Evolutionary conservation across 2,888 invertebrate species (phyloP), one percentile per base, ranked within the genome.

Genomic region (Taenaris catops): DNA sequence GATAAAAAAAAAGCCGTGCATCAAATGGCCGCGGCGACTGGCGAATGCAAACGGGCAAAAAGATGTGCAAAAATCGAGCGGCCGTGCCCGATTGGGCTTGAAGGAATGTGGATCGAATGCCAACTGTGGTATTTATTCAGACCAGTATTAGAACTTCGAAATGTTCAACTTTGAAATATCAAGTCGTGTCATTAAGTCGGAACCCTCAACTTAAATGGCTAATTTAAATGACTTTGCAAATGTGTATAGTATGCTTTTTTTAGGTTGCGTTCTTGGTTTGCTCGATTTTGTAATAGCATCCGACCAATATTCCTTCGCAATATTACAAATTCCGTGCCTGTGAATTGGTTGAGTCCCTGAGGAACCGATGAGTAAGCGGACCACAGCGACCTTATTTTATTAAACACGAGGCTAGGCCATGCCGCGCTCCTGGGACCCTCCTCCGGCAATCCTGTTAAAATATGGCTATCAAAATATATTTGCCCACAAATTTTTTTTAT

Each of bases 381-480:
- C 96, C 96, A 96, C 45, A 96, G 87, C 25, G 95, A 95, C 64
- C 94, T 93, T 78, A 96, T 95, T 89, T 96, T 95, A 67, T 94
- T 94, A 73, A 95, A 91, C 61, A 95, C 93, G 66, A 94, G 81
- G 55, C 92, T 92, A 44, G 92, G 92, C 94, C 94, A 94, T 55
- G 87, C 84, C 8, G 84, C 84, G 49, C 64, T 80, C 48, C 84
- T 55, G 2, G 84, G 80, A 20, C 84, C 84, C 63, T 86, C 84
- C 41, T 86, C 84, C 48, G 84, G 86, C 37, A 86, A 52, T 46
- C 84, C 84, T 86, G 86, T 70, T 56, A 58, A 51, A n/a, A n/a
- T n/a, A n/a, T n/a, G n/a, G n/a, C n/a, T n/a, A 14, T 14, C 14
- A 14, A 14, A 14, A 14, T 4, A n/a, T n/a, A n/a, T n/a, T n/a